These are phyloP conservation scores for Achlya flavicornis DNA, from an alignment of 2,888 invertebrate genomes.

Conservation along the genomic window DNA sequence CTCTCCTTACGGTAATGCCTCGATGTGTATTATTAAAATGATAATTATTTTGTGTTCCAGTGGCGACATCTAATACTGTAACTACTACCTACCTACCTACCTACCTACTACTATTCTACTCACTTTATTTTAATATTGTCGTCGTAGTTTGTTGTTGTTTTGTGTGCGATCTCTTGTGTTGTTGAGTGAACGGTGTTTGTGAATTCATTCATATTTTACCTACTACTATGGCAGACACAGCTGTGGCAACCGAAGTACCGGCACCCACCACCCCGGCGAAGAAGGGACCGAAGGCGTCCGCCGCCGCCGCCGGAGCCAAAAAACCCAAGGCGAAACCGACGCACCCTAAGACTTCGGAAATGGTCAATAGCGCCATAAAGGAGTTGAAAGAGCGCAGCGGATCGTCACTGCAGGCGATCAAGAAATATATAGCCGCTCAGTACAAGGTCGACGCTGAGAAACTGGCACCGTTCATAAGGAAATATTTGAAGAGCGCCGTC, in stretches of 20 bases:
- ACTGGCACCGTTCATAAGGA: slow-evolving; percentile 83
- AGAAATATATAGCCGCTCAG: slow-evolving; percentile 84
- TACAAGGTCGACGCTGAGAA: slow-evolving; percentile 85
- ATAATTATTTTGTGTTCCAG: not conserved
- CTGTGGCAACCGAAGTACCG: slow-evolving; percentile 46
- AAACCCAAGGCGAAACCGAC: slow-evolving; percentile 60
- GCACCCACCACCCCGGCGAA: slow-evolving; percentile 22
- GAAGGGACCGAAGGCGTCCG: slow-evolving; percentile 21
- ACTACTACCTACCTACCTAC: no score
- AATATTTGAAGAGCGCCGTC: slow-evolving; percentile 82
- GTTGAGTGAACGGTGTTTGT: no score
- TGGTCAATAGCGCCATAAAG: slow-evolving; percentile 84
- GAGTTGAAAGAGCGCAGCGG: slow-evolving; percentile 83
- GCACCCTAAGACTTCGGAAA: slow-evolving; percentile 56
- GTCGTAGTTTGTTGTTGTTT: not conserved
- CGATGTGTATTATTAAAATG: not conserved
- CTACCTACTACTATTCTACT: no score
- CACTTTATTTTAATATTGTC: not conserved
- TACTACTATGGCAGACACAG: slow-evolving; percentile 45
- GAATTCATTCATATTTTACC: not conserved
- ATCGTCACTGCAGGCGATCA: slow-evolving; percentile 83
- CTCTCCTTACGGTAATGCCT: slow-evolving; percentile 19
- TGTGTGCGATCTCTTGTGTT: slow-evolving; percentile 3
- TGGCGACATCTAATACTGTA: not conserved
- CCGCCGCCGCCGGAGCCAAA: slow-evolving; percentile 35